Base-by-base conservation (phyloP, 2,888 invertebrate species). In the Drosophila mulleri region DNA sequence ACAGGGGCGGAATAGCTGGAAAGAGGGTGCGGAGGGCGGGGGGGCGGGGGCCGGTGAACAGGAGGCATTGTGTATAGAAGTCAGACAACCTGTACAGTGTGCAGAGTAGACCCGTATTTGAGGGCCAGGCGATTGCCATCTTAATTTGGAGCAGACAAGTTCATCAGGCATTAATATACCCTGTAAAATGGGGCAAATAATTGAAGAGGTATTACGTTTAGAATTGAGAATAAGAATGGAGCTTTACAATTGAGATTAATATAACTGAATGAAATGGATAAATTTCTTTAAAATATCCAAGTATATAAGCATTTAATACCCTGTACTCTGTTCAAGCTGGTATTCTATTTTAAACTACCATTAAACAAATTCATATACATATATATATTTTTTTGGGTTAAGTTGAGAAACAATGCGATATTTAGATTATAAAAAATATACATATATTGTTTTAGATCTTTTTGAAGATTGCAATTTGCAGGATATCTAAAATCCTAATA, bases 91-190 rank as follows among this genome's bases (percentile, higher is more conserved):
- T 62, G 59, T 59, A 26, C 59, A 18, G 39, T 29, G 44, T 52
- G 42, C 23, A 35, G 35, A 60, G 57, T 57, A 45, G 59, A 37
- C 35, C 53, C 50, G 32, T 23, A 61, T 69, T 53, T 67, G 45
- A 23, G 52, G 45, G 53, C 50, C 61, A 50, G 32, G 45, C 37
- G 64, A 48, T 60, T 45, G 39, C 54, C 50, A 61, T 67, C 72
- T 76, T 65, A 64, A 75, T 72, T 77, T 45, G 18, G n/a, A 50
- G 35, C 29, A 63, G 69, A 59, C 62, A 65, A 66, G 44, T 78
- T 70, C 54, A 73, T 69, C 56, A 78, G 60, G 67, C 53, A 41
- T 61, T 67, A 18, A 14, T 9, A 16, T 45, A 29, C 29, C 53
- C 53, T 53, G 53, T 26, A 39, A 53, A 53, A 9, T 26, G 5